Evolutionary conservation across 2,113 vertebrate species (phyloP).

Genomic region (Numenius arquata): DNA sequence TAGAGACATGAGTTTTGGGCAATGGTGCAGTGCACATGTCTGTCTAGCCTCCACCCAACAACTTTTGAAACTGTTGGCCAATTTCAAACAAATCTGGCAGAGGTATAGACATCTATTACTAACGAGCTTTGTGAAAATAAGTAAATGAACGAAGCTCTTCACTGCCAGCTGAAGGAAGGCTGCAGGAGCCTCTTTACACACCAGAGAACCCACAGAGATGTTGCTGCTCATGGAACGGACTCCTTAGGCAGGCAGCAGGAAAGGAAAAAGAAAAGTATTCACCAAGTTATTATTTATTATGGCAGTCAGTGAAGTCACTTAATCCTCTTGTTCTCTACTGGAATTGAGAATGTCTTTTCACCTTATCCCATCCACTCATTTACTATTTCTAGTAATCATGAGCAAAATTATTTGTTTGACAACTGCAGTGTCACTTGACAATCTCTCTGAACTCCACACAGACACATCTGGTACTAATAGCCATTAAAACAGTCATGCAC

Average conservation of each 20-base stretch:
- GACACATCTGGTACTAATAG: neutral
- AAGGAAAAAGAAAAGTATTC: neutral
- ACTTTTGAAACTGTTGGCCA: neutral
- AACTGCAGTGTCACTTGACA: slow-evolving; percentile 11
- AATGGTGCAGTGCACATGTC: neutral
- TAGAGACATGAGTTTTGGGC: neutral
- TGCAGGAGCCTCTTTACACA: neutral
- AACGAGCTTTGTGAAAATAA: neutral
- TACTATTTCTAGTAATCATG: neutral
- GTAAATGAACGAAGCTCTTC: neutral
- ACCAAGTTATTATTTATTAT: neutral
- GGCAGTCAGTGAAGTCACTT: neutral
- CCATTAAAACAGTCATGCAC: neutral
- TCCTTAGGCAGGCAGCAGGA: neutral
- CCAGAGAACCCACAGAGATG: rapidly evolving
- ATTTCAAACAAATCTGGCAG: neutral
- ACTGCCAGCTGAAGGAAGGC: neutral
- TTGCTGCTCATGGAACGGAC: neutral
- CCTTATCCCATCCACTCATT: neutral
- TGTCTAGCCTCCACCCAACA: neutral
- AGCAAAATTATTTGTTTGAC: slow-evolving; percentile 28
- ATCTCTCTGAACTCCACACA: neutral
- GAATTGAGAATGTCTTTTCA: neutral
- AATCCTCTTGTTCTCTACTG: neutral
- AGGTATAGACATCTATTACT: neutral